Evolutionary conservation across 2,888 invertebrate species (phyloP).

Genomic region (Elegia similella): DNA sequence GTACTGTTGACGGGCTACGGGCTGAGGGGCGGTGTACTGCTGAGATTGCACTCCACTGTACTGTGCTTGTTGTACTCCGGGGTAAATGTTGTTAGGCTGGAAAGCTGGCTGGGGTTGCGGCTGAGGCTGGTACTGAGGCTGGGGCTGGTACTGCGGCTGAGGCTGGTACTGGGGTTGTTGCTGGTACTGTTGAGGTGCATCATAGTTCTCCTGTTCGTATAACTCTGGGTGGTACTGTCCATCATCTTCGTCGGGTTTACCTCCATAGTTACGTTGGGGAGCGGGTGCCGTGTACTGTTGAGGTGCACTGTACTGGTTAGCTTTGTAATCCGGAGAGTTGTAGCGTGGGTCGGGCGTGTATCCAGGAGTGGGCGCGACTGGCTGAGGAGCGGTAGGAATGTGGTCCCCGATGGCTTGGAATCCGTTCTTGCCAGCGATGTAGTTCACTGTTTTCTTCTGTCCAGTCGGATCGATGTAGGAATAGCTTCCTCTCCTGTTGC

Average conservation of each 20-base stretch:
- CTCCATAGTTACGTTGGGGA: slow-evolving; percentile 69
- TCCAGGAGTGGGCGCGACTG: slow-evolving; percentile 79
- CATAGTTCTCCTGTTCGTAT: slow-evolving; percentile 71
- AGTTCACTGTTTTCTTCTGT: slow-evolving; percentile 89
- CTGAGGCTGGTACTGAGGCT: slow-evolving; percentile 54
- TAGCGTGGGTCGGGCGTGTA: slow-evolving; percentile 80
- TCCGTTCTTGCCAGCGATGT: slow-evolving; percentile 92
- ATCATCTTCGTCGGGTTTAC: slow-evolving; percentile 73
- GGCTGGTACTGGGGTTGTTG: slow-evolving; percentile 56
- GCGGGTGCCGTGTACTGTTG: slow-evolving; percentile 77
- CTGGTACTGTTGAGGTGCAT: slow-evolving; percentile 62
- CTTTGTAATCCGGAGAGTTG: slow-evolving; percentile 76
- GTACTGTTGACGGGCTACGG: slow-evolving; percentile 69
- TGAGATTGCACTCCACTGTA: slow-evolving; percentile 69
- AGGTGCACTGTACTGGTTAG: slow-evolving; percentile 68
- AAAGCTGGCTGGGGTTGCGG: slow-evolving; percentile 57
- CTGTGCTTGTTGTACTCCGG: slow-evolving; percentile 72
- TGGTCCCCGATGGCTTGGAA: slow-evolving; percentile 92
- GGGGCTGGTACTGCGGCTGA: slow-evolving; percentile 58
- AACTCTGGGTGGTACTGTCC: slow-evolving; percentile 78
- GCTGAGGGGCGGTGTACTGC: slow-evolving; percentile 54
- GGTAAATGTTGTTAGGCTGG: slow-evolving; percentile 72
- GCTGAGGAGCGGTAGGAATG: slow-evolving; percentile 85
- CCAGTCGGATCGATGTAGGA: slow-evolving; percentile 93
- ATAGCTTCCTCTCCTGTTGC: slow-evolving; percentile 91